Base-by-base conservation (phyloP, 2,113 vertebrate genomes). In the Scopus umbretta region DNA sequence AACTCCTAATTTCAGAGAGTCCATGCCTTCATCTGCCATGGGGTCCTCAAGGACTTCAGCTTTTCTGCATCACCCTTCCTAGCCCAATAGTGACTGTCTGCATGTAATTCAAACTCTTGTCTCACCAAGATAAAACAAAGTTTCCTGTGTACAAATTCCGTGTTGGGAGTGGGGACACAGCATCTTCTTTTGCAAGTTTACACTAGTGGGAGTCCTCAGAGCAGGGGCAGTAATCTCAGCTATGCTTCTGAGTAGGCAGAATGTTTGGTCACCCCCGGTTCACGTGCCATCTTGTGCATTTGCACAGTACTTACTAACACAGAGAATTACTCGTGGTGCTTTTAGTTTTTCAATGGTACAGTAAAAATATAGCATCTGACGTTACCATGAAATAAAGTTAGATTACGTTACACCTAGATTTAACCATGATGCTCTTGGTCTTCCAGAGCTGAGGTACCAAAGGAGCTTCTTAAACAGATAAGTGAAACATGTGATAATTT, bases 1-100 rank as follows among this genome's bases (percentile, higher is more conserved):
- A 81, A n/a, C 47, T 87, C 61, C 55, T 89, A 25, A 84, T 88
- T 97, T 86, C 32, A 71, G 29, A 75, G 80, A 25, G n/a, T 71
- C 23, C 11, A 1, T 73, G 42, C 32, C n/a, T 92, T 92, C 68
- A 21, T 75, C n/a, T 87, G 55, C 68, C 47, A 13, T 16, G 30
- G n/a, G 11, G 22, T 92, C 86, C 67, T 83, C 58, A 45, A 74
- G 58, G 80, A 89, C 42, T 62, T 93, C 40, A 52, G 78, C 62
- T 79, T 73, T 91, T 74, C 83, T 84, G 11, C 50, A 42, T 86
- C 9, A 23, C 66, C 67, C 59, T 95, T 78, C 59, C 38, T 80
- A 19, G 0, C 32, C 38, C 42, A 58, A 0, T 2, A 21, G 22
- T 18, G 22, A 32, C 63, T 90, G 52, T 50, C 21, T 45, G 34